Evolutionary conservation across 2,797 vertebrate genomes (phyloP).

Genomic region (Ibycter americanus): DNA sequence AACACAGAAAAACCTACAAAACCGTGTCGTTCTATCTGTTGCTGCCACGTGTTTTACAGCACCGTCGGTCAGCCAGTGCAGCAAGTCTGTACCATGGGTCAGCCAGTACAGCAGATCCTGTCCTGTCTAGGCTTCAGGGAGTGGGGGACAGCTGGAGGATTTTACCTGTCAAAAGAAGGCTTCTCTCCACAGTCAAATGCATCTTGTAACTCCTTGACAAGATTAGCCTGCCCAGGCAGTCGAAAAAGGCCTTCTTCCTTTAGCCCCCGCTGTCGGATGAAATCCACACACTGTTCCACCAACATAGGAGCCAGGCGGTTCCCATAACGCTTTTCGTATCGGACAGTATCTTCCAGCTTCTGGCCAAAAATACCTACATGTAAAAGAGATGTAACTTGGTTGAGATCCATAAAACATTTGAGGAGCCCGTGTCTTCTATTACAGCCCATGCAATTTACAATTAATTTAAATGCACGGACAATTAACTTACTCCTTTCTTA

Average conservation of each 20-base stretch:
- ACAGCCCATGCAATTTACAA: accelerated
- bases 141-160: background rate
- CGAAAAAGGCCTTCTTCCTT: constrained; percentile 94
- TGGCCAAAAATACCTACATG: constrained; percentile 94
- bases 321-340: constrained; percentile 91
- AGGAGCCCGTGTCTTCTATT: background rate
- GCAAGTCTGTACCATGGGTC: background rate
- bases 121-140: background rate
- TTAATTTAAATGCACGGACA: background rate
- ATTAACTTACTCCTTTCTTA: background rate
- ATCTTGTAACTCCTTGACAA: constrained; percentile 97
- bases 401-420: background rate
- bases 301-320: constrained; percentile 92
- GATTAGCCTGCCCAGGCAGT: constrained; percentile 94
- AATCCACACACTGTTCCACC: constrained; percentile 97
- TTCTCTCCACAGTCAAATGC: constrained; percentile 98
- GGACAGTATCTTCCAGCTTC: constrained; percentile 95
- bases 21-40: background rate
- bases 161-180: constrained; percentile 93
- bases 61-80: background rate
- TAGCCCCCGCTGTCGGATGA: constrained; percentile 92
- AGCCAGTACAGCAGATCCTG: background rate
- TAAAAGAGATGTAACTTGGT: background rate
- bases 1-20: background rate
- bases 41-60: background rate